Evolutionary conservation across 2,113 vertebrate species (phyloP), one percentile per base, ranked within the genome.

Genomic region (Pomatostomus ruficeps): DNA sequence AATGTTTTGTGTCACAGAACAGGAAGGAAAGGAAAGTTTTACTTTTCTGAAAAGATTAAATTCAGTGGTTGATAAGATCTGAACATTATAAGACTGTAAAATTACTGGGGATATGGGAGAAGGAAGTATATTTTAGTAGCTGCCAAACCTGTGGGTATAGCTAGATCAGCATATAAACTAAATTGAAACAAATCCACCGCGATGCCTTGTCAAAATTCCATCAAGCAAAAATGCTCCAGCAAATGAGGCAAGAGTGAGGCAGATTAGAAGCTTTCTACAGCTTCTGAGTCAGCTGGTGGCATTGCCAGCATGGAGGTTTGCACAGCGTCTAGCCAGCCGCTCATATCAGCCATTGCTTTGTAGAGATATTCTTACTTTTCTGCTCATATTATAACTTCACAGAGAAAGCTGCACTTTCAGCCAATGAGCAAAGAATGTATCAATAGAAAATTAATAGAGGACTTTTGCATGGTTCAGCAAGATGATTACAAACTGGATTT

Each of bases 151-250:
- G 68, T 79, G 49, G 49, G 52, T 87, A 67, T 66, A 84, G 42
- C 59, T 88, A 73, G 68, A 87, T 94, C 65, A 67, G 46, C 77
- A 52, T 73, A 78, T 73, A 91, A 95, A 81, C 72, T 66, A 73
- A 90, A 88, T 49, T 95, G 85, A 96, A 96, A 94, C 84, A 87
- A 93, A 91, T 68, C 79, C 76, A 63, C 57, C 86, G 92, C 45
- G 87, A 78, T 48, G 15, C n/a, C 85, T 91, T 93, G 88, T 95
- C 91, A 88, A 91, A 82, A 88, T 85, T 89, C 74, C 48, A 85
- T 67, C 15, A 43, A 91, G 76, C 68, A 88, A 79, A 91, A 94
- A 85, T 55, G 42, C 5, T 4, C 63, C 59, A 68, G 74, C 38
- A 93, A 94, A 96, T 67, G 88, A 91, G 61, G 75, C 25, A 91